Percentiles rank a stretch among this genome's conserved stretches.
phyloP scores from a whole-genome alignment of 1,140 invertebrate genomes.

The Lordiphosa clarofinis region DNA sequence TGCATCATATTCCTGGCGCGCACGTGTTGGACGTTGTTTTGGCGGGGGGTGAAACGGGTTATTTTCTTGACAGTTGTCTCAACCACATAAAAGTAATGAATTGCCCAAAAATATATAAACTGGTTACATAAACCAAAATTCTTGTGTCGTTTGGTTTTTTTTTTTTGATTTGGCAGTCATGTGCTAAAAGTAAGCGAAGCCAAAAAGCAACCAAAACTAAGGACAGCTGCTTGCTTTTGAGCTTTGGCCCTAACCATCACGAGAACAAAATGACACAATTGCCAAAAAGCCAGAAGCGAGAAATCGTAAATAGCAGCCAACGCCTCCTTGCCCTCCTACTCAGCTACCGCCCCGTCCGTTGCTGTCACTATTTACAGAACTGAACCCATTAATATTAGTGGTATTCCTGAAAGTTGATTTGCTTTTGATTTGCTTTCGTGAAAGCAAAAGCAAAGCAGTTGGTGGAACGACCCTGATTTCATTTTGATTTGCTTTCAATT shows the following conservation, averaged over 20 bases:
- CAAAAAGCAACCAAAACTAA: slow-evolving; percentile 10
- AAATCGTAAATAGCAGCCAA: too few relatives aligned
- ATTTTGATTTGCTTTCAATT: too few relatives aligned
- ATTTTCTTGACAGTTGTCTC: slow-evolving; percentile 7
- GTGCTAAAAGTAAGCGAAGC: slow-evolving; percentile 26
- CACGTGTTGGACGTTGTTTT: slow-evolving; percentile 1
- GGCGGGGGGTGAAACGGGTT: not conserved
- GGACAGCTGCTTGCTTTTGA: slow-evolving; percentile 61
- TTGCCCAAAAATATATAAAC: slow-evolving; percentile 34
- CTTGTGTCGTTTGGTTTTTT: slow-evolving; percentile 24
- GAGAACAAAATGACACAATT: slow-evolving; percentile 31
- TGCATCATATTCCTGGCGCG: not conserved
- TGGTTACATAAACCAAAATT: slow-evolving; percentile 61
- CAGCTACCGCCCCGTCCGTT: too few relatives aligned
- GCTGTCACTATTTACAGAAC: too few relatives aligned
- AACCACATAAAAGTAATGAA: slow-evolving; percentile 20
- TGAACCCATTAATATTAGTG: slow-evolving; percentile 19
- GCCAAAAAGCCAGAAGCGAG: too few relatives aligned
- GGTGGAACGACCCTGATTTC: too few relatives aligned
- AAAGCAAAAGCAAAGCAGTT: too few relatives aligned
- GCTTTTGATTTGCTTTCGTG: too few relatives aligned
- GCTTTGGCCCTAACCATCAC: slow-evolving; percentile 24
- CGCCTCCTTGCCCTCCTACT: too few relatives aligned
- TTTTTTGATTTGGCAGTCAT: slow-evolving; percentile 24
- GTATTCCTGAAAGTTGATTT: too few relatives aligned